These are phyloP conservation scores for Collichthys lucidus DNA, from an alignment of 2,113 vertebrate genomes.

Conservation along the genomic window DNA sequence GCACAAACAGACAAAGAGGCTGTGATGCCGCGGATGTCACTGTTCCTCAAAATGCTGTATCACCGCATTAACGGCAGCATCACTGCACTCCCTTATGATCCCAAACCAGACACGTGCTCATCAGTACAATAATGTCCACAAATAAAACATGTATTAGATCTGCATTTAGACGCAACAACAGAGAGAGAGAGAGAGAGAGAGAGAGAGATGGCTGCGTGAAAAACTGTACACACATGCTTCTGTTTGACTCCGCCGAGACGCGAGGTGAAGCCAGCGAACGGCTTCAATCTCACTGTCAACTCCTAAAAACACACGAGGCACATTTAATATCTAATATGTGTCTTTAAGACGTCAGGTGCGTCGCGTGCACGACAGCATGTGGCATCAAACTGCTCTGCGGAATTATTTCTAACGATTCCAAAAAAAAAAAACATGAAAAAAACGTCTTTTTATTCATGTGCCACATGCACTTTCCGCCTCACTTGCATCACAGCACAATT, in stretches of 20 bases:
- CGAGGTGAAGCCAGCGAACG: neutral
- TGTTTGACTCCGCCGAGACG: neutral
- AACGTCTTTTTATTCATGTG: neutral
- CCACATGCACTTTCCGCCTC: no score
- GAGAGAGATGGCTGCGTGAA: neutral
- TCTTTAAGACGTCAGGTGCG: neutral
- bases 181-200: no score
- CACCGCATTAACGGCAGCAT: slow-evolving; percentile 71
- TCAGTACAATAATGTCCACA: slow-evolving; percentile 13
- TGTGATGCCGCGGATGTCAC: slow-evolving; percentile 55
- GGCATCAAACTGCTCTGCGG: neutral
- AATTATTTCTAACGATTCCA: neutral
- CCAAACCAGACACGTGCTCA: slow-evolving; percentile 29
- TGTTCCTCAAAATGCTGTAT: slow-evolving; percentile 78
- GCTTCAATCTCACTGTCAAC: neutral
- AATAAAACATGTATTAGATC: neutral
- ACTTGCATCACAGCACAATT: slow-evolving; percentile 6
- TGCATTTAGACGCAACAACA: neutral
- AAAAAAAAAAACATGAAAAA: neutral
- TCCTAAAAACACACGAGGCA: neutral
- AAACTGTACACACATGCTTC: neutral
- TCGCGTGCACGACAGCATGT: neutral
- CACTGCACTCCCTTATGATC: slow-evolving; percentile 22
- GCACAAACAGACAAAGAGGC: slow-evolving; percentile 78
- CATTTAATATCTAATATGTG: no score